phyloP scores from a whole-genome alignment of 2,888 invertebrate species.

The Halictus quadricinctus region DNA sequence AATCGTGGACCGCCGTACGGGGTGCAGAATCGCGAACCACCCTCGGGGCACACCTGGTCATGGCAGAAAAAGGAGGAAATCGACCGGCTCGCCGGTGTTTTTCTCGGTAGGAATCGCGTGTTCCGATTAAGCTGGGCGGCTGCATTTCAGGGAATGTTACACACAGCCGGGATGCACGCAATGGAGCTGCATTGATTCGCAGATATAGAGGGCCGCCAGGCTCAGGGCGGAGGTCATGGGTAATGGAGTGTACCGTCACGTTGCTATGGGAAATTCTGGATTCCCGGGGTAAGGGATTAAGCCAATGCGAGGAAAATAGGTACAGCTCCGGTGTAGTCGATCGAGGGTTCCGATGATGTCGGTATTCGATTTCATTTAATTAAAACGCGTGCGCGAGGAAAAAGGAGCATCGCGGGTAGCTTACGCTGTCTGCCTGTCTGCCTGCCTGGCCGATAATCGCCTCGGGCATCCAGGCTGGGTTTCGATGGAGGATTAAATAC shows the following conservation, averaged over 20 bases:
- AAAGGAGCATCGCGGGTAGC: background rate
- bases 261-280: slow-evolving; percentile 71
- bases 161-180: slow-evolving; percentile 66
- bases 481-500: background rate
- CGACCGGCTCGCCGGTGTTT: background rate
- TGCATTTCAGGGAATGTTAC: slow-evolving; percentile 58
- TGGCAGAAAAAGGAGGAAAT: slow-evolving; percentile 9
- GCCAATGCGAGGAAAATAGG: slow-evolving; percentile 44
- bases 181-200: slow-evolving; percentile 72
- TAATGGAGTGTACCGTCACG: slow-evolving; percentile 72
- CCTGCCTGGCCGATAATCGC: background rate
- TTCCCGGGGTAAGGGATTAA: slow-evolving; percentile 63
- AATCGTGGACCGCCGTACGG: background rate
- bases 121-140: slow-evolving; percentile 54
- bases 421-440: background rate
- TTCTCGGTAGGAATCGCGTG: slow-evolving; percentile 20
- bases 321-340: slow-evolving; percentile 17
- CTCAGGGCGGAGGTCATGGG: slow-evolving; percentile 72
- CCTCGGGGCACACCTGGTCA: background rate
- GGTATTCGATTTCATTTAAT: slow-evolving; percentile 25
- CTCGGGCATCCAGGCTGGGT: background rate
- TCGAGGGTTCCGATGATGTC: slow-evolving; percentile 20
- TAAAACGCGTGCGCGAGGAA: slow-evolving; percentile 5
- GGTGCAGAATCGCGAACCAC: background rate
- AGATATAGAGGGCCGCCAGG: slow-evolving; percentile 66